Evolutionary conservation across 2,797 vertebrate species (phyloP).

Genomic region (Alcedo atthis): DNA sequence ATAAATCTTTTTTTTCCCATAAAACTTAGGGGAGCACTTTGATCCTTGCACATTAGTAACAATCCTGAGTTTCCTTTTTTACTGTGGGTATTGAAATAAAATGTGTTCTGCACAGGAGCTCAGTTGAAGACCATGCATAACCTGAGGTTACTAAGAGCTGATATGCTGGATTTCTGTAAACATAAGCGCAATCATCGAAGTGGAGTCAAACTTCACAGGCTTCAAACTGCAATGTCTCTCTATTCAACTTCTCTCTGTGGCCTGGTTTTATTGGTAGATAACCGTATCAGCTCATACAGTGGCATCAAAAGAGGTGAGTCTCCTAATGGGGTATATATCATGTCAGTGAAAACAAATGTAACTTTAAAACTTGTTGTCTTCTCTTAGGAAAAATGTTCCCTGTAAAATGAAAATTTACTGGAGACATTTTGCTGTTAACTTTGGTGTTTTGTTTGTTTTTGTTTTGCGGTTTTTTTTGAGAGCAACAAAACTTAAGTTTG

Average conservation of each 20-base stretch:
- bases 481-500: neutral
- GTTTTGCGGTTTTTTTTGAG: neutral
- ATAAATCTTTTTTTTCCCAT: neutral
- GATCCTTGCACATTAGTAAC: neutral
- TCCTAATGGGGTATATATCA: neutral
- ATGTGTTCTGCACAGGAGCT: slow-evolving; percentile 82
- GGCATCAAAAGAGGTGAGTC: slow-evolving; percentile 94
- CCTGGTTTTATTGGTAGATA: slow-evolving; percentile 93
- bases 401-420: neutral
- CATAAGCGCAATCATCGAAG: slow-evolving; percentile 89
- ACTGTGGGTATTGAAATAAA: neutral
- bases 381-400: neutral
- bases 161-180: slow-evolving; percentile 94
- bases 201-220: slow-evolving; percentile 90
- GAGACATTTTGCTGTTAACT: neutral
- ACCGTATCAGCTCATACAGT: slow-evolving; percentile 95
- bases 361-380: neutral
- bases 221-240: slow-evolving; percentile 93
- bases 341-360: neutral
- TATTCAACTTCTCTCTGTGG: slow-evolving; percentile 95
- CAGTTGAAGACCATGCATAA: slow-evolving; percentile 99
- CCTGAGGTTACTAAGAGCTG: slow-evolving; percentile 89
- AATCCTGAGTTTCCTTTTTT: neutral
- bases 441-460: neutral
- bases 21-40: neutral